Evolutionary conservation across 2,113 vertebrate genomes (phyloP).

Genomic region (Triplophysa dalaica): DNA sequence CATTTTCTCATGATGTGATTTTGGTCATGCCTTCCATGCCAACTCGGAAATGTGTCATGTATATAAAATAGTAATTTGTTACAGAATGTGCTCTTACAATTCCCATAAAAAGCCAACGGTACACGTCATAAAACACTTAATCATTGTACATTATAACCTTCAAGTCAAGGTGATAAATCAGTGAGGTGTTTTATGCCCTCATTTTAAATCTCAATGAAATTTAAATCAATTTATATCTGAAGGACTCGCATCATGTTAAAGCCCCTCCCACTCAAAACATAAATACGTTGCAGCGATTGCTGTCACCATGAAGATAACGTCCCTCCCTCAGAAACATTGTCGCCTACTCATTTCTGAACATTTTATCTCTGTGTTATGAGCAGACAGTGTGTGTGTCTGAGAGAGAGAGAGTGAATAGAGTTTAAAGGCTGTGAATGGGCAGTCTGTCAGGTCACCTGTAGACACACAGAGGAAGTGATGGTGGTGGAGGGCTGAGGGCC

Average conservation of each 20-base stretch:
- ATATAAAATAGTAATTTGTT: not conserved
- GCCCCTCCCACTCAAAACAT: slow-evolving; percentile 31
- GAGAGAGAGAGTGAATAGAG: slow-evolving; percentile 1
- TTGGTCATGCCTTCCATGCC: no score
- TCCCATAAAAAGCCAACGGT: not conserved
- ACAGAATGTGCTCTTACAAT: not conserved
- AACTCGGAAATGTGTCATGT: no score
- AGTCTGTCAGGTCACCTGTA: slow-evolving; percentile 35
- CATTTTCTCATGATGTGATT: not conserved
- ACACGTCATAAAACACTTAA: not conserved
- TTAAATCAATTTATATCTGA: not conserved
- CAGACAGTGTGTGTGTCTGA: slow-evolving; percentile 15
- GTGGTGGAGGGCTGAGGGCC: slow-evolving; percentile 12
- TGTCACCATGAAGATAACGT: slow-evolving; percentile 23
- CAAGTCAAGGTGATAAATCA: not conserved
- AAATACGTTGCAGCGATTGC: slow-evolving; percentile 9
- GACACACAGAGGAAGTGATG: slow-evolving; percentile 8
- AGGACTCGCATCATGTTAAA: not conserved
- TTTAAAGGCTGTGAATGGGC: slow-evolving; percentile 21
- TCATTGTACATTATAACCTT: not conserved
- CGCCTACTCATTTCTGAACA: slow-evolving; percentile 15
- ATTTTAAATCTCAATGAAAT: not conserved
- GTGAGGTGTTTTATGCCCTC: not conserved
- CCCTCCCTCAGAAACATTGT: not conserved
- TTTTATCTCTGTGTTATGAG: slow-evolving; percentile 33